Base-by-base conservation (phyloP, 1,140 invertebrate genomes). In the Papilio polyxenes region DNA sequence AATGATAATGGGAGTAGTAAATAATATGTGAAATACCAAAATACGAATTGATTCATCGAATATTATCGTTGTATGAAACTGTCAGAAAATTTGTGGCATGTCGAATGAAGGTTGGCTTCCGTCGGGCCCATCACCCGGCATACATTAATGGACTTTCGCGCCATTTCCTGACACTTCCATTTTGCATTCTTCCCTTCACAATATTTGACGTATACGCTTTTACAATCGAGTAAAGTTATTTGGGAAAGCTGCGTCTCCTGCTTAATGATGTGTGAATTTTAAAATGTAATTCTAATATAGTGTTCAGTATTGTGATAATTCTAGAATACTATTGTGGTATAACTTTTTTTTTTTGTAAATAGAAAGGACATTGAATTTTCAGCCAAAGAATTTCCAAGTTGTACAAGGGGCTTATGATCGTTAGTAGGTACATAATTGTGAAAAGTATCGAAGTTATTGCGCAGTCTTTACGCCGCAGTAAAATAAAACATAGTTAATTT, bases 71-170 rank as follows among this genome's bases (percentile, higher is more conserved):
- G 2, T 72, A 37, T 72, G 31, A 40, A 72, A 72, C 65, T 72
- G 65, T 72, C 65, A 72, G 4, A 72, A 72, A 72, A 40, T 72
- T 10, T 65, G 23, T 37, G 31, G 31, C 65, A 37, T 37, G 23
- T 69, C 31, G 65, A 72, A 72, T 20, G 65, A 40, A 72, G 31
- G 31, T 72, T 72, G 65, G 4, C 13, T 72, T 72, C 65, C 65
- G 65, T 40, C 31, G 65, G 65, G 65, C 31, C 11, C 20, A 31
- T 13, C 65, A 40, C 65, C 31, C 31, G 65, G 65, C 65, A 72
- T 72, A 72, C 65, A 72, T 72, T 72, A 72, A 72, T 72, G 65
- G 65, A 72, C 23, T 72, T 72, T 72, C 13, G 31, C 65, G 65
- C 65, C 65, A 72, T 72, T 72, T 72, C 65, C 65, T 72, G 65